Base-by-base conservation (phyloP, 2,797 vertebrate species). In the Macrochelys suwanniensis region DNA sequence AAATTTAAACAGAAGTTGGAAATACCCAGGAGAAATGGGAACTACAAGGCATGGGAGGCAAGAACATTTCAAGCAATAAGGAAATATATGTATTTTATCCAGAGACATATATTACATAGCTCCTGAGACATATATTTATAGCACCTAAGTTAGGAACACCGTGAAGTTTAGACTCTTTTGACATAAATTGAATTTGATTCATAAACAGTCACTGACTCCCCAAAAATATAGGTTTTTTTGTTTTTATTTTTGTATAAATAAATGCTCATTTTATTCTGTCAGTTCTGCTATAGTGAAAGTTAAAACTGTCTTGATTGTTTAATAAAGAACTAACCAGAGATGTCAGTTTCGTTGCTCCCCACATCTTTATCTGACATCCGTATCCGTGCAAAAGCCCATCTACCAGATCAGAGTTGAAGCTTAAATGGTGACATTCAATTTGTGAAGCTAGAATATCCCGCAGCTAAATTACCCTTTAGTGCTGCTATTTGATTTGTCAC, bases 221-320 rank as follows among this genome's bases (percentile, higher is more conserved):
- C 47, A 51, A 92, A 95, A 85, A 13, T 28, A 1, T 4, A 23
- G 54, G 21, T 50, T 13, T 50, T 50, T 13, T 50, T 50, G 49
- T 50, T 50, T 50, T 50, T 50, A 33, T 61, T 59, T 97, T 77
- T 80, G n/a, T 42, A 54, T 87, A 93, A 97, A 47, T 25, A 90
- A 37, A 79, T 84, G 51, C 28, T 57, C 76, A 23, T 61, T 89
- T 7, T 28, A 49, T 82, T 93, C 47, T 21, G 26, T 26, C 45
- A 80, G 37, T 65, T 31, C 10, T 80, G 83, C 71, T 59, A 3
- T 88, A 93, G 90, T 94, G 87, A 91, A 93, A 91, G 3, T 42
- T 91, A 80, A 95, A 94, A 49, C 2, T 49, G 37, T 90, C 90
- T 74, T 84, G 82, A 86, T 95, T 89, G 56, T 78, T 95, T 94